Evolutionary conservation across 2,797 vertebrate genomes (phyloP), one percentile per base, ranked within the genome.

Genomic region (Pseudomugil tenellus): DNA sequence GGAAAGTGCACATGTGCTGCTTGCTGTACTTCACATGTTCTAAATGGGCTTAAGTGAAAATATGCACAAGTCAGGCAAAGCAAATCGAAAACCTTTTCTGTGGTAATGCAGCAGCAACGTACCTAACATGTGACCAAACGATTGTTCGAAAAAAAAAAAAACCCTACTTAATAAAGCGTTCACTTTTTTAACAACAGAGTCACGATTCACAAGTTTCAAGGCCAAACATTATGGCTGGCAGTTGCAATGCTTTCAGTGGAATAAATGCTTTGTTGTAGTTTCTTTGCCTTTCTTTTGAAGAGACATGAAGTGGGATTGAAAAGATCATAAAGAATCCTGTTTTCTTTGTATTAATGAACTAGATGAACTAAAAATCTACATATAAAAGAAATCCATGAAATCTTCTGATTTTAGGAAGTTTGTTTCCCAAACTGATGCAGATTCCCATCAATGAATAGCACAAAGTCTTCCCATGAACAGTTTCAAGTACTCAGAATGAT

Each of bases 231-330:
- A 76, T 25, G 53, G 70, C 52, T 65, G 70, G 58, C 79, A 81
- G 89, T 90, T 92, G 72, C 91, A 78, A 70, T 25, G 10, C 48
- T 70, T 72, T 89, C 76, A 89, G 85, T 52, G 77, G 85, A 77
- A 54, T 57, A 39, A n/a, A 54, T 46, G 68, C 57, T 31, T 23
- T n/a, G 59, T 6, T 32, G 56, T 65, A 29, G 39, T 19, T 67
- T 35, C 48, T 26, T 58, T 69, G 14, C 7, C 70, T 67, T 65
- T 80, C 49, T 8, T 54, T 19, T 63, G 25, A 26, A 41, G 58
- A 70, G 46, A 52, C 58, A 48, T 23, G 23, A 55, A 61, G 75
- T 10, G 14, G 26, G 53, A 71, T 21, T n/a, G 58, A 64, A 49
- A 16, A 51, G 31, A 60, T 19, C 14, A 12, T 64, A 55, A 54